phyloP scores from a whole-genome alignment of 2,113 vertebrate species.

The Tragelaphus imberbis region DNA sequence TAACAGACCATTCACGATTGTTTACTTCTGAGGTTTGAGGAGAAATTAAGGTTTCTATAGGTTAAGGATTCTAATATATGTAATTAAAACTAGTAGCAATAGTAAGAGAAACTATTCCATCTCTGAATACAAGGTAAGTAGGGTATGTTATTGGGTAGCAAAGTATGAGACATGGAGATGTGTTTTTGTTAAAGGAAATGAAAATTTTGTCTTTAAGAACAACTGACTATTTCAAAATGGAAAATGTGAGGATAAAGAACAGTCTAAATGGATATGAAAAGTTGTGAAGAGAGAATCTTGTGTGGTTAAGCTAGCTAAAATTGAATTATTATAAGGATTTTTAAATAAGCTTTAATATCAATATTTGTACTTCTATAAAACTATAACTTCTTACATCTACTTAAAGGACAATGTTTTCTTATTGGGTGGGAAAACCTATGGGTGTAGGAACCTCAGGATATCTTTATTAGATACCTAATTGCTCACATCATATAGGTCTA shows the following conservation, averaged over 20 bases:
- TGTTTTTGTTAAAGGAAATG: neutral
- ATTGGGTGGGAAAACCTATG: neutral
- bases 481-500: neutral
- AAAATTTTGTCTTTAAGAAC: neutral
- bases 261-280: neutral
- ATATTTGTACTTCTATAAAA: neutral
- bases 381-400: neutral
- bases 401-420: neutral
- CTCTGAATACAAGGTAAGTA: neutral
- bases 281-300: neutral
- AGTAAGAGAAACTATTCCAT: neutral
- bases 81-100: neutral
- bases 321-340: neutral
- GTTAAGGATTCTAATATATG: neutral
- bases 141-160: neutral
- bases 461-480: neutral
- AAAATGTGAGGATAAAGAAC: neutral
- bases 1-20: neutral
- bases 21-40: neutral
- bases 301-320: neutral
- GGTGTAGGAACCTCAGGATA: neutral
- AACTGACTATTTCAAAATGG: neutral
- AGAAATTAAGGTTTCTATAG: neutral
- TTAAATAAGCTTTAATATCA: neutral
- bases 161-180: neutral